Percentiles rank a stretch among this genome's conserved stretches.
These are phyloP conservation scores for Lepas anatifera DNA, from an alignment of 2,888 invertebrate species.

Conservation along the genomic window DNA sequence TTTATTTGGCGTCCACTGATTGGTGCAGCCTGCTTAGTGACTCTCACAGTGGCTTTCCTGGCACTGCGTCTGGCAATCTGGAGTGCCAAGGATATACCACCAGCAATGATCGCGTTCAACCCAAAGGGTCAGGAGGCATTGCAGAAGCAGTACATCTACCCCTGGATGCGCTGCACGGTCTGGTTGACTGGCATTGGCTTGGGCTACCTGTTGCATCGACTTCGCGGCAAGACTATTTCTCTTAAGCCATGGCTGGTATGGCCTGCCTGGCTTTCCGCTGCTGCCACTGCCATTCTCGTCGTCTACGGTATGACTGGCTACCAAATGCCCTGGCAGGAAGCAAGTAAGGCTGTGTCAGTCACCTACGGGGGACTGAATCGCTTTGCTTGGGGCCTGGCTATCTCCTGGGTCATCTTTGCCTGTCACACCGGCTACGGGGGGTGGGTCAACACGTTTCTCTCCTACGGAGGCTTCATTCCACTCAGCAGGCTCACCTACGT, in stretches of 20 bases:
- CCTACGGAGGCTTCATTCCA: slow-evolving; percentile 48
- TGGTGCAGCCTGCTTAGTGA: neutral
- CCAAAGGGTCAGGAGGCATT: neutral
- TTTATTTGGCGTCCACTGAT: slow-evolving; percentile 5
- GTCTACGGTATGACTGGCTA: slow-evolving; percentile 57
- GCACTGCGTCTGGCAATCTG: neutral
- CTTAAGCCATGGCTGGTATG: slow-evolving; percentile 4
- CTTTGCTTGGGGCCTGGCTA: slow-evolving; percentile 52
- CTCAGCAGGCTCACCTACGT: slow-evolving; percentile 55
- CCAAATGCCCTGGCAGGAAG: slow-evolving; percentile 30
- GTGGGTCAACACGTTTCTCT: slow-evolving; percentile 42
- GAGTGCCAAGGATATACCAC: neutral
- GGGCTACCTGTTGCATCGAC: slow-evolving; percentile 14
- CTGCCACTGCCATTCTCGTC: slow-evolving; percentile 53
- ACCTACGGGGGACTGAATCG: slow-evolving; percentile 52
- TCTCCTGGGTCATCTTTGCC: slow-evolving; percentile 59
- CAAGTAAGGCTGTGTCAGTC: slow-evolving; percentile 44
- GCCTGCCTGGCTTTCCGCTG: slow-evolving; percentile 54
- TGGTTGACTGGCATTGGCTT: slow-evolving; percentile 15
- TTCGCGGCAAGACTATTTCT: neutral
- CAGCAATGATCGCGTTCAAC: neutral
- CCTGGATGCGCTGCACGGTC: slow-evolving; percentile 16
- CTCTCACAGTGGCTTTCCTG: neutral
- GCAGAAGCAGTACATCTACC: neutral
- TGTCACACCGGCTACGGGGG: slow-evolving; percentile 57